These are phyloP conservation scores for Palaemon carinicauda DNA, from an alignment of 1,140 invertebrate genomes.

Conservation along the genomic window DNA sequence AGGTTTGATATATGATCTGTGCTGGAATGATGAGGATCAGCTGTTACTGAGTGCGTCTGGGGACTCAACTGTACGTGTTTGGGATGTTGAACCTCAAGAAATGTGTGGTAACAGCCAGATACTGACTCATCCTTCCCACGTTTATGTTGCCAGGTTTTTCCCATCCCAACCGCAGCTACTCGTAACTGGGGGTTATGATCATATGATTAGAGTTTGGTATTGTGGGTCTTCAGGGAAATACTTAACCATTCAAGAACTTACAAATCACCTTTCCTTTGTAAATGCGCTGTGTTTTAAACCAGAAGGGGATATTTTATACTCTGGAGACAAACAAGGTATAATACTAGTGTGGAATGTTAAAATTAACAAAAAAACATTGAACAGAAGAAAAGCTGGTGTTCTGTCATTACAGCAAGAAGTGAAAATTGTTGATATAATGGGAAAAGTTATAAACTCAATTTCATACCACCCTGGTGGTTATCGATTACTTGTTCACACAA, in stretches of 20 bases:
- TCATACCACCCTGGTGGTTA: slow-evolving; percentile 23
- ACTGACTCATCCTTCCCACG: slow-evolving; percentile 35
- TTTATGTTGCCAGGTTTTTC: slow-evolving; percentile 38
- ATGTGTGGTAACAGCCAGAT: background rate
- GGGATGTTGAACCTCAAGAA: background rate
- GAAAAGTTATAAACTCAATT: slow-evolving; percentile 29
- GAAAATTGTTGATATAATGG: slow-evolving; percentile 29
- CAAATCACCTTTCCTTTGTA: slow-evolving; percentile 32
- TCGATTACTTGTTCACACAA: slow-evolving; percentile 37
- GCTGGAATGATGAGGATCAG: slow-evolving; percentile 28
- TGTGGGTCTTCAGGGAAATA: slow-evolving; percentile 3
- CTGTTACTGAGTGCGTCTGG: slow-evolving; percentile 35
- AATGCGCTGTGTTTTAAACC: slow-evolving; percentile 42
- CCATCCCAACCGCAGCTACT: background rate
- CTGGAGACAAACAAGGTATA: slow-evolving; percentile 48
- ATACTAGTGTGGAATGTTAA: slow-evolving; percentile 37
- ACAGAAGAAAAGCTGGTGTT: background rate
- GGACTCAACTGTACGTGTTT: slow-evolving; percentile 40
- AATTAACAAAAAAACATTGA: slow-evolving; percentile 6
- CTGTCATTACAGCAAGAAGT: slow-evolving; percentile 18
- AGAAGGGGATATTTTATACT: slow-evolving; percentile 17
- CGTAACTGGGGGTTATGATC: slow-evolving; percentile 45
- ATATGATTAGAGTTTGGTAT: slow-evolving; percentile 34
- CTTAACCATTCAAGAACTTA: slow-evolving; percentile 26
- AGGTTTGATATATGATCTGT: slow-evolving; percentile 50